These are phyloP conservation scores for Stegophylla sp. DNA, from an alignment of 2,888 invertebrate genomes.

Conservation along the genomic window DNA sequence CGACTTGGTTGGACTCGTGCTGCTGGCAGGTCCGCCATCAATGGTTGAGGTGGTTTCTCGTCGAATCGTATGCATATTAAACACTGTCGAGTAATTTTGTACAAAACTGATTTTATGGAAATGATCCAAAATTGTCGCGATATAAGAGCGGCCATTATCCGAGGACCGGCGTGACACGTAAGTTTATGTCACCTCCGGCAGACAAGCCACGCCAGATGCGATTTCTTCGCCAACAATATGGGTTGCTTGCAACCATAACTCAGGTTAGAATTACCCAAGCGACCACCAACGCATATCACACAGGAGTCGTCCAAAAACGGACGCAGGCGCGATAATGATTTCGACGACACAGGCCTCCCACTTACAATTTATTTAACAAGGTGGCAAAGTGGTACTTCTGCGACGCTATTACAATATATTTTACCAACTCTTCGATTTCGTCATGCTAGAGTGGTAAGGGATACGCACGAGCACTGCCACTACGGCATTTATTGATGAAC, in stretches of 20 bases:
- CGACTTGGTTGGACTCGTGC: conserved; percentile 42
- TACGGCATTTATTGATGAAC: not conserved
- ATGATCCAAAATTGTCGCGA: conserved; percentile 52
- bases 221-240: conserved; percentile 50
- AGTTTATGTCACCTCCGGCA: conserved; percentile 57
- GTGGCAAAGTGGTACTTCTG: no score
- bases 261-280: conserved; percentile 36
- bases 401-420: no score
- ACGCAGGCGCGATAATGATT: no score
- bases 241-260: conserved; percentile 41
- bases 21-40: conserved; percentile 58
- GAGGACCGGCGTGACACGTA: conserved; percentile 57
- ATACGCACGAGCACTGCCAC: not conserved
- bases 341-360: no score
- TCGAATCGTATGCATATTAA: not conserved
- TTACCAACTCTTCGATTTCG: no score
- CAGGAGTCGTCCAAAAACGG: conserved; percentile 58
- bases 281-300: conserved; percentile 59
- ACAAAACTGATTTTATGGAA: conserved; percentile 39
- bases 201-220: no score
- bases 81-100: conserved; percentile 27
- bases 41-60: conserved; percentile 13
- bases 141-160: conserved; percentile 37
- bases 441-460: no score
- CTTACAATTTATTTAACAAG: no score